Evolutionary conservation across 2,888 invertebrate species (phyloP), one percentile per base, ranked within the genome.

Genomic region (Choreutis nemorana): DNA sequence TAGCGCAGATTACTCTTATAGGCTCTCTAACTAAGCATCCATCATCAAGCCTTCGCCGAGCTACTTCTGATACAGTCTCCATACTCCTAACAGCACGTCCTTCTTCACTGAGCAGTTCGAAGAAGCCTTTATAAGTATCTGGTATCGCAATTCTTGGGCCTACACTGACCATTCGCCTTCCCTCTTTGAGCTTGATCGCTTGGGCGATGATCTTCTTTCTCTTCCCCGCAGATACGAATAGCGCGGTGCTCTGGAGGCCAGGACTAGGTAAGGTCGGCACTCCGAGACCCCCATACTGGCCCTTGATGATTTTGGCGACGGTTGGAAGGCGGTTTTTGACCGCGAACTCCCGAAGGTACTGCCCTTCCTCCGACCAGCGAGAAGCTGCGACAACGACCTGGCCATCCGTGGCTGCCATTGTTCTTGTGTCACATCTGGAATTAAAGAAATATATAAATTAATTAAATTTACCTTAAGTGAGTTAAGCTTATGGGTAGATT

Each of bases 81-180:
- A 96, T 91, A 48, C 94, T 92, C 38, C 92, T 83, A 5, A 94
- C 93, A 13, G 94, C 91, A 45, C 92, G 82, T 0, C 96, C 96
- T 66, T 97, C 95, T 70, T 97, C 96, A 55, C 94, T 95, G 16
- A 97, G 79, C 28, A 97, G 83, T 66, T 97, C 96, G 63, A 97
- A 97, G 71, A 91, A 96, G 5, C 97, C 97, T 41, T 89, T 83
- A 63, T 94, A 96, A 1, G 89, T 86, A 49, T 94, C 90, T 4
- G 97, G 96, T 36, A 97, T 94, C 29, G 93, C 89, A 39, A 96
- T 83, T 54, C 94, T 84, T 4, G 91, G 90, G 25, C 89, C 87
- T 14, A 91, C 86, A 46, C 89, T 87, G 18, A 90, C 89, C 51
- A 91, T 86, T 34, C 92, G 81, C 39, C 91, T 82, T 1, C 92